phyloP scores from a whole-genome alignment of 1,140 invertebrate genomes.

The Drosophila sturtevanti region DNA sequence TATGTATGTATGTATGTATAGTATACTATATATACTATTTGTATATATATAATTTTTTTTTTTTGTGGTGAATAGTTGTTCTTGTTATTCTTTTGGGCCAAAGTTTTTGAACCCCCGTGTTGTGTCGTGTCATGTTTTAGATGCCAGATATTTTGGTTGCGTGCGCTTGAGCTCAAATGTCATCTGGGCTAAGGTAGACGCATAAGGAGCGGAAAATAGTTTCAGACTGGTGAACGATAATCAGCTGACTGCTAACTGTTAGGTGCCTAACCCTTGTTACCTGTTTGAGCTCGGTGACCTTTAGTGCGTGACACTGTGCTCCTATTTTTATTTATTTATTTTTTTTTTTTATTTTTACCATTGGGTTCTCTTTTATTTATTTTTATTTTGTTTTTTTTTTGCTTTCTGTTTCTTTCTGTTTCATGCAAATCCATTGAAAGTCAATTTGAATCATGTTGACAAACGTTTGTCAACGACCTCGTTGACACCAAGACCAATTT shows the following conservation, averaged over 20 bases:
- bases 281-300: slow-evolving; percentile 40
- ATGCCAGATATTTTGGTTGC: slow-evolving; percentile 2
- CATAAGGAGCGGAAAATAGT: not conserved
- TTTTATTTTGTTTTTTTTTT: no score
- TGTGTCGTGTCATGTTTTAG: no score
- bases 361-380: slow-evolving; percentile 26
- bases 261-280: slow-evolving; percentile 58
- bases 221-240: no score
- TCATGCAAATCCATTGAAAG: slow-evolving; percentile 64
- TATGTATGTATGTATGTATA: no score
- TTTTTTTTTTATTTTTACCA: no score
- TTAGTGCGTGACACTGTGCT: slow-evolving; percentile 25
- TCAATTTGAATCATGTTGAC: slow-evolving; percentile 63
- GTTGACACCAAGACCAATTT: no score
- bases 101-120: no score
- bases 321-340: slow-evolving; percentile 41
- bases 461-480: slow-evolving; percentile 50
- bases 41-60: no score
- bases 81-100: not conserved
- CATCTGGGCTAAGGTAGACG: slow-evolving; percentile 18
- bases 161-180: slow-evolving; percentile 46
- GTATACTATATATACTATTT: no score
- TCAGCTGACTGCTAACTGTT: not conserved
- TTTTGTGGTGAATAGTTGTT: no score
- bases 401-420: not conserved